These are phyloP conservation scores for Oreortyx pictus DNA, from an alignment of 2,797 vertebrate species.

Conservation along the genomic window DNA sequence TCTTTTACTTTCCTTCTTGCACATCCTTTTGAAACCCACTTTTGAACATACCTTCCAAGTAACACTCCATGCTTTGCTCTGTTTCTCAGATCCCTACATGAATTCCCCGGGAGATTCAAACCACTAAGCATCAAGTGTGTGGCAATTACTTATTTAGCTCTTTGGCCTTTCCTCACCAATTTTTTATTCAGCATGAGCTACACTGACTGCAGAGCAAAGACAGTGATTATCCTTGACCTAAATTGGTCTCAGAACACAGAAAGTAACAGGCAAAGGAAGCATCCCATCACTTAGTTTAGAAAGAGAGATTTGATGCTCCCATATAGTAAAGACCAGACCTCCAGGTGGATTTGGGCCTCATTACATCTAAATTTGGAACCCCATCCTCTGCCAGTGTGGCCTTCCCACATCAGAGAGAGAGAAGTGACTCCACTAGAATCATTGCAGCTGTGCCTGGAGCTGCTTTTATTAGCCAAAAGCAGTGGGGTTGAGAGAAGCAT, in stretches of 20 bases:
- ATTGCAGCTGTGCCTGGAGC: background rate
- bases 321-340: background rate
- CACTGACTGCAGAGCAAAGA: background rate
- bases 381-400: background rate
- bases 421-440: background rate
- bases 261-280: background rate
- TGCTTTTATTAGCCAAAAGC: background rate
- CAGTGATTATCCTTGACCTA: background rate
- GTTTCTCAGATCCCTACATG: background rate
- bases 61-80: too few relatives aligned
- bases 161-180: background rate
- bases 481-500: rapidly evolving
- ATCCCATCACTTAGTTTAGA: background rate
- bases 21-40: background rate
- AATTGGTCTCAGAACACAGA: background rate
- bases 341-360: background rate
- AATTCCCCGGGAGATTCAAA: background rate
- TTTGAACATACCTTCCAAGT: background rate
- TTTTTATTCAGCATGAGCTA: background rate
- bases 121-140: background rate
- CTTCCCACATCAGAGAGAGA: background rate
- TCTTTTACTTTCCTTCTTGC: background rate
- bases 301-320: background rate
- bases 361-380: background rate
- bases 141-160: background rate